These are phyloP conservation scores for Hippotragus niger DNA, from an alignment of 2,113 vertebrate species.

Conservation along the genomic window DNA sequence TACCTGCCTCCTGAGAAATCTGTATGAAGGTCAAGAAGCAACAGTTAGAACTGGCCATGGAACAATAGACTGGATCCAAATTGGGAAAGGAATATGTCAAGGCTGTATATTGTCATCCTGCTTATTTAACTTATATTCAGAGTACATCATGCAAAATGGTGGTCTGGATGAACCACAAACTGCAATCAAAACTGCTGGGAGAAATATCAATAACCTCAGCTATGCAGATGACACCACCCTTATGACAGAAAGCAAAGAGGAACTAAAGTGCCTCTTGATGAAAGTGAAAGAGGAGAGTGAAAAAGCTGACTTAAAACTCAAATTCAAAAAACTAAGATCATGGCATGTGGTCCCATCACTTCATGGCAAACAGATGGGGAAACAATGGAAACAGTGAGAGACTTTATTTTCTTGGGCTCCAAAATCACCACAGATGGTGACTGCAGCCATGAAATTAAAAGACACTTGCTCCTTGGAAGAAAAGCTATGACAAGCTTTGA, in stretches of 20 bases:
- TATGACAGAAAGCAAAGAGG: neutral
- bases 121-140: neutral
- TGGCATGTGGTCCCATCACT: neutral
- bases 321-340: neutral
- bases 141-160: neutral
- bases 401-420: neutral
- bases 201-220: neutral
- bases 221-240: neutral
- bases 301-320: neutral
- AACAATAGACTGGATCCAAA: neutral
- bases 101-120: neutral
- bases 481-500: neutral
- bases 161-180: neutral
- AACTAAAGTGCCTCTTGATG: neutral
- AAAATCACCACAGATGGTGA: neutral
- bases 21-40: neutral
- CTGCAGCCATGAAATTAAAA: neutral
- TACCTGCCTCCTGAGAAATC: neutral
- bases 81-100: neutral
- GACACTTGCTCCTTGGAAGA: neutral
- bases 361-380: neutral
- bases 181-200: neutral
- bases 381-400: neutral
- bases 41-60: neutral
- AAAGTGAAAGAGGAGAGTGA: neutral